Evolutionary conservation across 2,888 invertebrate genomes (phyloP), one percentile per base, ranked within the genome.

Genomic region (Clivina fossor): DNA sequence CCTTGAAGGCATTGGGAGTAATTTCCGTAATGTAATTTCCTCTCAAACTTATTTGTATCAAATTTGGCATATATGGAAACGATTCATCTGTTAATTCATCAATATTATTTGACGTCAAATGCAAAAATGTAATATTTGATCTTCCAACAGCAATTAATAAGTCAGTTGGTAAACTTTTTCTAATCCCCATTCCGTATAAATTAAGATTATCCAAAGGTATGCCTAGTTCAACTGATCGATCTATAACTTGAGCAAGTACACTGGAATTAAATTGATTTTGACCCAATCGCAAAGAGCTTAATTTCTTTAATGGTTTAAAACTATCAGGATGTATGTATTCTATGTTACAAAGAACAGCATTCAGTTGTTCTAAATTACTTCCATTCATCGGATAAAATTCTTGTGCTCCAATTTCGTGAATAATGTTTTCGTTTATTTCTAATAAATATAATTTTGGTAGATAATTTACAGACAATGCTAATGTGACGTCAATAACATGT

Each of bases 1-100:
- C 74, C 13, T 65, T 65, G 59, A 83, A 81, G 0, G 80, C 75
- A 38, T 77, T 70, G 1, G 74, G 63, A 0, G 74, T 75, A 30
- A 84, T 73, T 13, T 68, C 69, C 28, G 78, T 72, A 9, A 77
- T 74, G 1, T 76, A 69, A 1, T 80, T 78, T 64, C 76, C 76
- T 48, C 78, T 74, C 35, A 85, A 70, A 67, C 84, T 81, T 33
- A 85, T 63, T 1, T 76, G 61, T 63, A 77, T 73, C 48, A 85
- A 69, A 57, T 79, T 77, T 0, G 73, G 69, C 81, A 83, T 82
- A 33, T 49, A 54, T 1, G 82, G 81, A 65, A 83, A 83, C 2
- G 71, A 68, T n/a, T 76, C 70, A 7, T 76, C 72, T 8, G 65
- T 64, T 4, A 83, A 74, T 1, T 74, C 66, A 69, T 81, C 80